Conservation (phyloP, 2,888 invertebrate genomes). For the Drosophila vallismaia region DNA sequence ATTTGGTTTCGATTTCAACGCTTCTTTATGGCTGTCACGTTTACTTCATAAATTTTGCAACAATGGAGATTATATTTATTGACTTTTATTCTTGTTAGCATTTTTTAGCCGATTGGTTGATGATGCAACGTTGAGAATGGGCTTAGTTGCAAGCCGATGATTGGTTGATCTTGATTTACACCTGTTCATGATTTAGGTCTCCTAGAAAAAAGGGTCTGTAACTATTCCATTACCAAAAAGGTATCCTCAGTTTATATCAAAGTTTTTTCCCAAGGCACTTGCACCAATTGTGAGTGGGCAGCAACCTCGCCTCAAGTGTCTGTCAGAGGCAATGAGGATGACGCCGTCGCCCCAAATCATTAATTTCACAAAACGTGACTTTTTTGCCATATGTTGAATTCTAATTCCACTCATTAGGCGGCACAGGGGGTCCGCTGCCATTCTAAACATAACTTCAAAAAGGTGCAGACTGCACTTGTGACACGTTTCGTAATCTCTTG, state of each 20-base stretch:
- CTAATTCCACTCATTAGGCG: constrained; percentile 78
- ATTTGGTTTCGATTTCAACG: constrained; percentile 37
- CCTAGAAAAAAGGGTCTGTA: too few species aligned
- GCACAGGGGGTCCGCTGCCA: constrained; percentile 50
- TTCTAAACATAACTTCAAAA: constrained; percentile 78
- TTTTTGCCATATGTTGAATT: constrained; percentile 80
- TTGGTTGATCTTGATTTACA: too few species aligned
- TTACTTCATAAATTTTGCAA: constrained; percentile 31
- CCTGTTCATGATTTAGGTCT: too few species aligned
- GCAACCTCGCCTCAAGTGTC: constrained; percentile 15
- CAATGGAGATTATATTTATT: constrained; percentile 16
- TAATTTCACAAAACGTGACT: constrained; percentile 77
- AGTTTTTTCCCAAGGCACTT: not conserved
- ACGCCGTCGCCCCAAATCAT: constrained; percentile 75
- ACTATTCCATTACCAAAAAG: not conserved
- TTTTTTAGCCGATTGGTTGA: not conserved
- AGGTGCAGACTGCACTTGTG: constrained; percentile 78
- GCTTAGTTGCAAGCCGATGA: not conserved
- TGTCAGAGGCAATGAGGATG: constrained; percentile 46
- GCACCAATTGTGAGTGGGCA: constrained; percentile 19
- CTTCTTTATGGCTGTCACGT: constrained; percentile 23
- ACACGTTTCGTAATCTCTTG: constrained; percentile 77
- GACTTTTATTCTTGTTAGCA: too few species aligned
- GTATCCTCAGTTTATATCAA: not conserved
- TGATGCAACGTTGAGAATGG: constrained; percentile 8